Evolutionary conservation across 2,113 vertebrate genomes (phyloP).

Genomic region (Cinclus cinclus): DNA sequence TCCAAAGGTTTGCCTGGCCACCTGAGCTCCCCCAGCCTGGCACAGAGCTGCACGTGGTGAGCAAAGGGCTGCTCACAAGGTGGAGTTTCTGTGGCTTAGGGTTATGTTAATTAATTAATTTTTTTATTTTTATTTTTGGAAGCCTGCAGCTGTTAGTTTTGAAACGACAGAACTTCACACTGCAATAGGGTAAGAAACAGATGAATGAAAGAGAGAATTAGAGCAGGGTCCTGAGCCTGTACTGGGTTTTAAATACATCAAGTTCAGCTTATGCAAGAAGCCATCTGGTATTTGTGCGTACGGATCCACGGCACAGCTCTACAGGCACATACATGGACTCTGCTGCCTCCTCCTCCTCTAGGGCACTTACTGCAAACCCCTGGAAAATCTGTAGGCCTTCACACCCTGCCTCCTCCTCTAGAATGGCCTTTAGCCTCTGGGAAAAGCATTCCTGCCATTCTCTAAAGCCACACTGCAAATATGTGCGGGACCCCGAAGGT

Average conservation of each 20-base stretch:
- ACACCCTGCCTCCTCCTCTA: neutral
- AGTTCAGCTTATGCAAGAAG: neutral
- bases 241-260: neutral
- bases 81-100: constrained; percentile 64
- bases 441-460: neutral
- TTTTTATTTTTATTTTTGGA: neutral
- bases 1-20: neutral
- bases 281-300: neutral
- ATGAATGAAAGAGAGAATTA: neutral
- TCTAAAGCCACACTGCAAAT: neutral
- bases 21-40: constrained; percentile 18
- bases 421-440: neutral
- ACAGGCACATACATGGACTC: neutral
- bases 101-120: constrained; percentile 10
- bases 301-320: neutral
- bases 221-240: neutral
- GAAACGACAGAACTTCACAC: constrained; percentile 52
- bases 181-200: neutral
- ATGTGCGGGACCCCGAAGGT: neutral
- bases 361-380: neutral
- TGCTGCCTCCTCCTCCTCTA: neutral
- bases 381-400: neutral
- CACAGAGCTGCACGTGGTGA: neutral
- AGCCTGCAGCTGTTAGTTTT: constrained; percentile 75
- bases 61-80: constrained; percentile 12